Evolutionary conservation across 2,113 vertebrate genomes (phyloP), one percentile per base, ranked within the genome.

Genomic region (Turdus rufiventris): DNA sequence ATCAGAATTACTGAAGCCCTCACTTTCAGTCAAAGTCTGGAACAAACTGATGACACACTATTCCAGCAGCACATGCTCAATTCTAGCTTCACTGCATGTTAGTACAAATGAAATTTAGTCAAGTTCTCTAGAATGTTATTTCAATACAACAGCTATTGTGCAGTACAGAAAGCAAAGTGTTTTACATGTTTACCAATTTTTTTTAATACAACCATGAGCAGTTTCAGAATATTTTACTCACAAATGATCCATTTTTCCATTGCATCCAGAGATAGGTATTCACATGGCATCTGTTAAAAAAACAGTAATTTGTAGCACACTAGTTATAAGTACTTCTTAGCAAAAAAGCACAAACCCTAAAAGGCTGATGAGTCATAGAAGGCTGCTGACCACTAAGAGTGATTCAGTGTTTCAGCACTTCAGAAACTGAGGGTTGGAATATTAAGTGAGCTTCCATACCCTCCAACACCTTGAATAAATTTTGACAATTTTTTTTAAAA

Each of bases 241-340:
- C 99, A 99, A 84, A 99, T 99, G 54, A 99, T 99, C 99, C 99
- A 99, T 96, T 99, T 99, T 96, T 99, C 99, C 99, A 99, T 99
- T 33, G 98, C 82, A 96, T 99, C 99, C 98, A 99, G 97, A 54
- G 99, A 99, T 18, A 99, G 98, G 93, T 99, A 99, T 98, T 99
- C 99, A 98, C 99, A 99, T 1, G 99, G 99, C 99, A 99, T 99
- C 99, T 99, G 93, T 95, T 89, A 58, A 79, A 89, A 95, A n/a
- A 89, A 88, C 86, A 96, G 36, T 45, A 85, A 97, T 40, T 61
- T 93, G 31, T 78, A 63, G 26, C 78, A 94, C 92, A 79, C 4
- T 74, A 74, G 82, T n/a, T 82, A n/a, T 2, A 21, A 81, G 21
- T 18, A 51, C 2, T 51, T 84, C 28, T 74, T 48, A 45, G 17